These are phyloP conservation scores for Tipula unca DNA, from an alignment of 2,888 invertebrate species.

Conservation along the genomic window DNA sequence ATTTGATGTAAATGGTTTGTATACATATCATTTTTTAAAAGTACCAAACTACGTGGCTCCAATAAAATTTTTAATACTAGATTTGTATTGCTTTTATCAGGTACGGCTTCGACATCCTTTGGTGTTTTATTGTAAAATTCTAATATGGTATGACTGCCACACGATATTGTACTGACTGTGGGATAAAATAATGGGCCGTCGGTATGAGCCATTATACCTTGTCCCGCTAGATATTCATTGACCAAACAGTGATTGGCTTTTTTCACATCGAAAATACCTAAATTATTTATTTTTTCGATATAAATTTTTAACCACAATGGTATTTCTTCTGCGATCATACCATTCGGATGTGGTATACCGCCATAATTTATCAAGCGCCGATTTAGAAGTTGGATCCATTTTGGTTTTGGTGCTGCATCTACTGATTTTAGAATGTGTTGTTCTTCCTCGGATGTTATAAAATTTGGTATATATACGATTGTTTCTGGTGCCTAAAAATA, in stretches of 20 bases:
- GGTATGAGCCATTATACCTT: conserved; percentile 95
- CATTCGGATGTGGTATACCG: conserved; percentile 85
- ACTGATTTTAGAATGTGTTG: conserved; percentile 61
- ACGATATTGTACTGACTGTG: conserved; percentile 82
- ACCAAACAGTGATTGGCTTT: conserved; percentile 88
- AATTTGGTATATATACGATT: conserved; percentile 71
- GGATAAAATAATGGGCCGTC: conserved; percentile 94
- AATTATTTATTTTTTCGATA: conserved; percentile 57
- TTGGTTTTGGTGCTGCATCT: conserved; percentile 77
- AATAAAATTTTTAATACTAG: conserved; percentile 64
- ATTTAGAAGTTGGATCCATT: conserved; percentile 90
- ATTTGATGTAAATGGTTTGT: conserved; percentile 80
- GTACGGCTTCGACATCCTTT: conserved; percentile 34
- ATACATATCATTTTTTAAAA: conserved; percentile 78
- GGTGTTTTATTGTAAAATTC: conserved; percentile 60
- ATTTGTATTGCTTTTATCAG: neutral
- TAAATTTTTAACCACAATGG: conserved; percentile 75
- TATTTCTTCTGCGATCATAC: conserved; percentile 85
- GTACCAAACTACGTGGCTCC: conserved; percentile 79
- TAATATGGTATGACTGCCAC: conserved; percentile 85
- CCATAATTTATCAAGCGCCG: conserved; percentile 97
- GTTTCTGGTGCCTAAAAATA: conserved; percentile 37
- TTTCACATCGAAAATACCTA: conserved; percentile 54
- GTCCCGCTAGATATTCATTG: conserved; percentile 87
- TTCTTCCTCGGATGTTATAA: conserved; percentile 68